phyloP scores from a whole-genome alignment of 2,797 vertebrate species.

The Sarcoramphus papa region DNA sequence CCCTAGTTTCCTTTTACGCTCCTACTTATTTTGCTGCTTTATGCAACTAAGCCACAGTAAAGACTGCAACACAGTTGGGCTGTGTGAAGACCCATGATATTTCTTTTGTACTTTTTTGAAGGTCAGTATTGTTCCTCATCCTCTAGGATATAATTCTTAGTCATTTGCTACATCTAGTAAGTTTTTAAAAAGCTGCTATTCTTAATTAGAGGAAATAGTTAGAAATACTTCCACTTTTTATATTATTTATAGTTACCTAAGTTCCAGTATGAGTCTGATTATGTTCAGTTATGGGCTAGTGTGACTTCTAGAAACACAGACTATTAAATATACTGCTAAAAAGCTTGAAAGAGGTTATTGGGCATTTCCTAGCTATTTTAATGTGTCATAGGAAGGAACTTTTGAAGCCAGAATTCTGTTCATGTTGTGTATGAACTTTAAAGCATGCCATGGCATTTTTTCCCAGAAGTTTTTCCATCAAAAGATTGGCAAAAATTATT shows the following conservation, averaged over 20 bases:
- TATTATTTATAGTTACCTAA: neutral
- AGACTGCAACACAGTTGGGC: neutral
- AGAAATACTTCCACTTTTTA: neutral
- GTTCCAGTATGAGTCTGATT: neutral
- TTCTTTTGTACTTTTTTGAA: neutral
- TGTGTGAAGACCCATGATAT: neutral
- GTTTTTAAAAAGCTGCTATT: neutral
- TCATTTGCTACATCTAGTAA: neutral
- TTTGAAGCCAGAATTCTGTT: neutral
- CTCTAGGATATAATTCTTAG: neutral
- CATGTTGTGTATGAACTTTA: neutral
- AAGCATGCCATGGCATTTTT: neutral
- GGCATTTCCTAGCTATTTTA: neutral
- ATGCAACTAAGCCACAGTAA: neutral
- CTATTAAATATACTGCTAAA: neutral
- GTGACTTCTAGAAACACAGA: neutral
- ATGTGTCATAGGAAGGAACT: neutral
- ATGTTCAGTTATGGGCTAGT: neutral
- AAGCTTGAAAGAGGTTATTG: neutral
- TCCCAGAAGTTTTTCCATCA: neutral
- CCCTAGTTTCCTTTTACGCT: neutral
- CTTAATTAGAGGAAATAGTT: neutral
- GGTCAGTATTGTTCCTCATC: neutral
- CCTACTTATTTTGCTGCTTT: neutral
- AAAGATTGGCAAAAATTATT: neutral